These are phyloP conservation scores for Rambutsinella grinnellia DNA, from an alignment of 2,888 invertebrate species.

Conservation along the genomic window DNA sequence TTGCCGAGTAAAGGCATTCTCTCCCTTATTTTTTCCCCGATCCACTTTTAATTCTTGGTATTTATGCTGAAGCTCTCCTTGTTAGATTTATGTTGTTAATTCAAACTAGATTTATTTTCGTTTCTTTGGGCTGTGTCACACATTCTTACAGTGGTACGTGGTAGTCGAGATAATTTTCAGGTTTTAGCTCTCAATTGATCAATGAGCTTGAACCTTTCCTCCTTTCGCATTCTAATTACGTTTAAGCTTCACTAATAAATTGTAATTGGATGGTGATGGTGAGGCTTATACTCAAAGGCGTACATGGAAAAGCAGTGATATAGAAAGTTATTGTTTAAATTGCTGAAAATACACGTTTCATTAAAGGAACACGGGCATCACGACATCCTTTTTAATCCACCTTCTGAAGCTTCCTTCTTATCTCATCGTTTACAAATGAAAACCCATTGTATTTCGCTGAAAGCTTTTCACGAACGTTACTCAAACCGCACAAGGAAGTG, in stretches of 20 bases:
- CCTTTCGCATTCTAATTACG: too few relatives aligned
- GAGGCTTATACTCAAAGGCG: too few relatives aligned
- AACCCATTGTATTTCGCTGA: slow-evolving; percentile 36
- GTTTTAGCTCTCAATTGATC: slow-evolving; percentile 41
- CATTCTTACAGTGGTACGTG: too few relatives aligned
- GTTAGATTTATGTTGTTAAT: slow-evolving; percentile 22
- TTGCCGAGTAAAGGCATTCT: not conserved
- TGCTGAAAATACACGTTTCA: slow-evolving; percentile 31
- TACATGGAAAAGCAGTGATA: not conserved
- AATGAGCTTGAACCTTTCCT: too few relatives aligned
- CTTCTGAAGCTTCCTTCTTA: slow-evolving; percentile 26
- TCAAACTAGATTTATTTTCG: slow-evolving; percentile 44
- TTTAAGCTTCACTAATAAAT: too few relatives aligned
- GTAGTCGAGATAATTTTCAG: slow-evolving; percentile 23
- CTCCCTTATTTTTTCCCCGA: slow-evolving; percentile 25
- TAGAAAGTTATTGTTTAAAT: slow-evolving; percentile 44
- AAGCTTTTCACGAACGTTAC: slow-evolving; percentile 13
- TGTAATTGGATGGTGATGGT: too few relatives aligned
- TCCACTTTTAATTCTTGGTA: slow-evolving; percentile 49
- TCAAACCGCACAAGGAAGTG: slow-evolving; percentile 43
- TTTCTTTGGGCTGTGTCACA: slow-evolving; percentile 46
- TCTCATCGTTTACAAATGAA: slow-evolving; percentile 1
- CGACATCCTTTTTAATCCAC: slow-evolving; percentile 24
- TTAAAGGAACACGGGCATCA: slow-evolving; percentile 10
- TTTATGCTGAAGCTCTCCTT: slow-evolving; percentile 7